phyloP scores from a whole-genome alignment of 2,888 invertebrate species.

The Amorpha juglandis region DNA sequence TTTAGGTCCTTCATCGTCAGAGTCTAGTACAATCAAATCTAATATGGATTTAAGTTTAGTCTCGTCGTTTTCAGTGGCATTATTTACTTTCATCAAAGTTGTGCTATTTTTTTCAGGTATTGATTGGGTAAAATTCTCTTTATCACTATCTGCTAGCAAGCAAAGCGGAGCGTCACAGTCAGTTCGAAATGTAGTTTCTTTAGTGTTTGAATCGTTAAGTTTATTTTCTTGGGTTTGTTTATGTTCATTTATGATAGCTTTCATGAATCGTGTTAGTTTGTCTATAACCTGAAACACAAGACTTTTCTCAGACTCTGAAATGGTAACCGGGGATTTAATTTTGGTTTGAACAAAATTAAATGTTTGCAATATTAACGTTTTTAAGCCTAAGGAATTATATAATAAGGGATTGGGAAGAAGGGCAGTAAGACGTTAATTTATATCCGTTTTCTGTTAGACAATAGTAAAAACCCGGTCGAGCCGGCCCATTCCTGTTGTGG shows the following conservation, averaged over 20 bases:
- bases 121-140: constrained; percentile 34
- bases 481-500: no score
- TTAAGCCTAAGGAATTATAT: no score
- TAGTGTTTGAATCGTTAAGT: background rate
- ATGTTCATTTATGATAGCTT: constrained; percentile 50
- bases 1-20: constrained; percentile 22
- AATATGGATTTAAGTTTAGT: constrained; percentile 44
- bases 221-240: constrained; percentile 29
- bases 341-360: no score
- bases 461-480: no score
- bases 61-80: constrained; percentile 9
- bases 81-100: background rate
- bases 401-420: no score
- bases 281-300: constrained; percentile 60
- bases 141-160: constrained; percentile 52
- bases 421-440: no score
- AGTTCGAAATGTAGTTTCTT: background rate
- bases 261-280: constrained; percentile 58
- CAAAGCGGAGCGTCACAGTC: constrained; percentile 46
- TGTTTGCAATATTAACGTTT: no score
- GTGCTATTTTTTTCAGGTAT: constrained; percentile 1
- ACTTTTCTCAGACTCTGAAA: background rate
- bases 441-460: no score
- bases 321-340: background rate
- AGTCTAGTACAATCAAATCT: constrained; percentile 39